phyloP scores from a whole-genome alignment of 1,140 invertebrate species.

The Dolichoris vasculosae region DNA sequence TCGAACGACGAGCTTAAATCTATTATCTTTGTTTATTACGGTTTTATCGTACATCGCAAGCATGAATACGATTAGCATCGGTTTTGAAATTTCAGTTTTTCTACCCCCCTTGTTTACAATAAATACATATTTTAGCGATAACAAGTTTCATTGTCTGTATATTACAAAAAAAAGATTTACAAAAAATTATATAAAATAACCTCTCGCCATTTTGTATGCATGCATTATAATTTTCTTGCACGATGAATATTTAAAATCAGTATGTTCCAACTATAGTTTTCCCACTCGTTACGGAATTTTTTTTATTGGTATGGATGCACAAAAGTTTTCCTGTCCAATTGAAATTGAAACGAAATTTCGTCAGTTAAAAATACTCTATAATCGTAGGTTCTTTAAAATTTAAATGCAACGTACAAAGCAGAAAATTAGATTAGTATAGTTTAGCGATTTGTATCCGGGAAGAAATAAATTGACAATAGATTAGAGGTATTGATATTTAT shows the following conservation, averaged over 20 bases:
- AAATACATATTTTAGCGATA: neutral
- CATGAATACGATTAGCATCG: constrained; percentile 29
- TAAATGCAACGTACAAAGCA: neutral
- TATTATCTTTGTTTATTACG: constrained; percentile 7
- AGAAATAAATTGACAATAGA: neutral
- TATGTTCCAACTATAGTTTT: neutral
- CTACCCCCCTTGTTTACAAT: neutral
- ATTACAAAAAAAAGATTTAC: neutral
- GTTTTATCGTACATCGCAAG: constrained; percentile 2
- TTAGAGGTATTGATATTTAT: neutral
- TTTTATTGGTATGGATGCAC: neutral
- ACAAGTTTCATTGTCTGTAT: neutral
- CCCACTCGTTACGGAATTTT: neutral
- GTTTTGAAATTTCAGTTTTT: neutral
- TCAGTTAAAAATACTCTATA: neutral
- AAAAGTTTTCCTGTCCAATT: neutral
- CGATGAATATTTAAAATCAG: neutral
- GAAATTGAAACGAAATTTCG: neutral
- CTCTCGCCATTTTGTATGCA: neutral
- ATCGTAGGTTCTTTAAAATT: neutral
- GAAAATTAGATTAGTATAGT: neutral
- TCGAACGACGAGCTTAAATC: neutral
- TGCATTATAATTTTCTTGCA: neutral
- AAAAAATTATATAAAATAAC: neutral
- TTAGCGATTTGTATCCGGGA: neutral